Percentiles rank a stretch among this genome's conserved stretches.
Evolutionary conservation across 2,888 invertebrate species (phyloP).

Genomic region (Homarus gammarus): DNA sequence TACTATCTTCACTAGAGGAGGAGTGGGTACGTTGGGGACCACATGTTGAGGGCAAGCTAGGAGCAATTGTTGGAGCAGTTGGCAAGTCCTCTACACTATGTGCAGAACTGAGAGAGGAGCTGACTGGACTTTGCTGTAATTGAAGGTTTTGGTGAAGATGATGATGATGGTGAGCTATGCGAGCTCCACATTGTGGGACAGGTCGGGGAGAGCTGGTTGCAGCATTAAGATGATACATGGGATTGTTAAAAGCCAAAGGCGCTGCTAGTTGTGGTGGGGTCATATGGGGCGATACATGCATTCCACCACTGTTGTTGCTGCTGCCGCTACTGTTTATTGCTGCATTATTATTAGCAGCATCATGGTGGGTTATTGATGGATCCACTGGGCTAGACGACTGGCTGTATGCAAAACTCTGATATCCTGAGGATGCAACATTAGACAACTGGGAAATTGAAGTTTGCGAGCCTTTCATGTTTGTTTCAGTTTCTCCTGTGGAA

Average conservation of each 20-base stretch:
- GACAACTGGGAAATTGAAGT: conserved; percentile 89
- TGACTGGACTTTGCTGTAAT: conserved; percentile 71
- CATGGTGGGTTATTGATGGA: conserved; percentile 76
- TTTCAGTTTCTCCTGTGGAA: conserved; percentile 78
- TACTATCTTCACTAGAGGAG: conserved; percentile 73
- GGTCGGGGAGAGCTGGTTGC: conserved; percentile 73
- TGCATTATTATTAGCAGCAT: conserved; percentile 71
- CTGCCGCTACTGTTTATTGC: conserved; percentile 57
- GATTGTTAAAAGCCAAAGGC: conserved; percentile 76
- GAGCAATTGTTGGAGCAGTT: conserved; percentile 43
- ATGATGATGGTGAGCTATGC: conserved; percentile 54
- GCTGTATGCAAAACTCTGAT: conserved; percentile 93
- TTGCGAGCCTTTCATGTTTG: conserved; percentile 82
- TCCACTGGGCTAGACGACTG: conserved; percentile 92
- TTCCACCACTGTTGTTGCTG: conserved; percentile 65
- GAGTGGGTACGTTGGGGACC: conserved; percentile 61
- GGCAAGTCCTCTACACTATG: conserved; percentile 75
- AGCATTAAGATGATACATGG: conserved; percentile 75
- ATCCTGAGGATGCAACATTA: conserved; percentile 90
- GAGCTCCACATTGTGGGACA: conserved; percentile 62
- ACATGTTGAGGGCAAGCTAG: conserved; percentile 33
- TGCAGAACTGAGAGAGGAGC: conserved; percentile 75
- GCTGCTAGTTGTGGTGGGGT: conserved; percentile 66
- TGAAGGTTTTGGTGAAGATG: conserved; percentile 49
- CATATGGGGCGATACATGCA: conserved; percentile 68